phyloP scores from a whole-genome alignment of 2,113 vertebrate genomes.

The Oxyura jamaicensis region DNA sequence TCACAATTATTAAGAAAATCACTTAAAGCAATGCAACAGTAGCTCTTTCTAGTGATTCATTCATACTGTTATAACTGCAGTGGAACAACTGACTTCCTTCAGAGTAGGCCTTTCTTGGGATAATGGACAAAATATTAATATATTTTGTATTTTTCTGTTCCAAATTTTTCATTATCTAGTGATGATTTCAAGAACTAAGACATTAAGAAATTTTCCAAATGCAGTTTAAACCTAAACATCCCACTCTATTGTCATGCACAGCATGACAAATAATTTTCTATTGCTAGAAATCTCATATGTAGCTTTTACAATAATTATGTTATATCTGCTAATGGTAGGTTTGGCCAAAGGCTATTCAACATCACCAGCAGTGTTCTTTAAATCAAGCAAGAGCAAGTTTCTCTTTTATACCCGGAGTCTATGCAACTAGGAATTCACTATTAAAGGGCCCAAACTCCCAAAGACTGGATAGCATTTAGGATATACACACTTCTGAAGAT shows the following conservation, averaged over 20 bases:
- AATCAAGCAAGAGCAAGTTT: not conserved
- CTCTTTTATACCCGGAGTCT: not conserved
- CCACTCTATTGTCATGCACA: rapidly evolving
- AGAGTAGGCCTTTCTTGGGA: not conserved
- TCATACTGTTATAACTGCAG: not conserved
- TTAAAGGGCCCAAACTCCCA: not conserved
- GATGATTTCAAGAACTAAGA: not conserved
- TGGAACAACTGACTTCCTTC: not conserved
- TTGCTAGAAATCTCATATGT: not conserved
- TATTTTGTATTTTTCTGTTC: not conserved
- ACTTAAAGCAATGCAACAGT: not conserved
- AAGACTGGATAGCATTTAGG: not conserved
- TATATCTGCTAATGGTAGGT: not conserved
- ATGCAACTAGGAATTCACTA: not conserved
- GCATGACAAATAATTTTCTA: not conserved
- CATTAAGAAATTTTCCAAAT: not conserved
- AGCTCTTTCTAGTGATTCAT: not conserved
- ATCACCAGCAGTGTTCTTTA: not conserved
- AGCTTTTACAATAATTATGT: not conserved
- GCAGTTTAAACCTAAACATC: not conserved
- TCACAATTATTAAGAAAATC: not conserved
- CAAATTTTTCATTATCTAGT: not conserved
- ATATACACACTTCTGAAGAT: not conserved
- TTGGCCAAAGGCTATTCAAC: not conserved
- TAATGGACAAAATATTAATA: not conserved